Base-by-base conservation (phyloP, 2,888 invertebrate species). In the Gymnoscelis rufifasciata region DNA sequence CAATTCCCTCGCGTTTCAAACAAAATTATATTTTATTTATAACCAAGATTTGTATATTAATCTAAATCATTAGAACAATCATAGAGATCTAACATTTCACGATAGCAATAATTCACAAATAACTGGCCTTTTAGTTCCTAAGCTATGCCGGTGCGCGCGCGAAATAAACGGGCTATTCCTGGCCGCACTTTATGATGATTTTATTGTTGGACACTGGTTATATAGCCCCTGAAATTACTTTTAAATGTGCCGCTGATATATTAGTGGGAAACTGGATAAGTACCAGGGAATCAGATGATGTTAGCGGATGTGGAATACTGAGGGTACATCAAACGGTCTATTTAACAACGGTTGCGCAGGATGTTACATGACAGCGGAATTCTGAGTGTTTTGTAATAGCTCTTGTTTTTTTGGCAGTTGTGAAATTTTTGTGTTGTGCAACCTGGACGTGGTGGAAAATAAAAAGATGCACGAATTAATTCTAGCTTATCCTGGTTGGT, bases 181-280 rank as follows among this genome's bases (percentile, higher is more conserved):
- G 52, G 37, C 43, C 38, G 5, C 15, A 28, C 37, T 48, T 52
- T 51, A 46, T 47, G 45, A 46, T 52, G 37, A 47, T 56, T 56
- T 52, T 55, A 54, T 52, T 51, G 54, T 54, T 27, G 39, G 47
- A 41, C 54, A 39, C 47, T 35, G 36, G 46, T 47, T 37, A 54
- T n/a, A n/a, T 51, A 49, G 44, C 38, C 47, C 23, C 33, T 30
- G 23, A 24, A 42, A 47, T 47, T 33, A 29, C 43, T 41, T 45
- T 51, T 47, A 41, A 49, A 49, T 40, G 49, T 24, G 27, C 7
- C 30, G 40, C 19, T 14, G 46, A 40, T 8, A 27, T 12, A 10
- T 30, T 14, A 29, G 15, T 24, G 23, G 11, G 35, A 33, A 33
- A 33, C 10, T 8, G 14, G 14, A 1, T 33, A 8, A 7, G 15